A percentile compares a stretch with the other conserved stretches of the same genome.
Evolutionary conservation across 2,113 vertebrate genomes (phyloP).

Genomic region (Ursus arctos): DNA sequence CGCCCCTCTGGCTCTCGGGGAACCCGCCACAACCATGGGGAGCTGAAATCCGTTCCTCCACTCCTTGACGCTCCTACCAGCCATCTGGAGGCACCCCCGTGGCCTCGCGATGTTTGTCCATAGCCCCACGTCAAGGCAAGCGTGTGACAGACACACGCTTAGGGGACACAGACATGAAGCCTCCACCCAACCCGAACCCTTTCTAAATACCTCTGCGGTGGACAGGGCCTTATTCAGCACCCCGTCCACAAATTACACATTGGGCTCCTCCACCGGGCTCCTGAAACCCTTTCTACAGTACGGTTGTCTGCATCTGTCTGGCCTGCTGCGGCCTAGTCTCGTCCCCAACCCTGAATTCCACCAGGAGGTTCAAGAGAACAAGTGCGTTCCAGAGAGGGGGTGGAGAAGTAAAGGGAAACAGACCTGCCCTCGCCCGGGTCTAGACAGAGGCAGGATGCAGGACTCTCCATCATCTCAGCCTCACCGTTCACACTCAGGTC

Average conservation of each 20-base stretch:
- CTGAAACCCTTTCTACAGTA: neutral
- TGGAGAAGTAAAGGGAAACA: neutral
- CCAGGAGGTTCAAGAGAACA: neutral
- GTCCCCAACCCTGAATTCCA: neutral
- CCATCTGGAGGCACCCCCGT: neutral
- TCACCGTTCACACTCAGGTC: neutral
- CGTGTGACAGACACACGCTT: neutral
- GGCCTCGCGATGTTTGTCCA: neutral
- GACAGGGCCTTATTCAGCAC: neutral
- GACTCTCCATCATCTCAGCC: neutral
- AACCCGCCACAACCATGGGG: neutral
- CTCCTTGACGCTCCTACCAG: neutral
- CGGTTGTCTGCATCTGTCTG: neutral
- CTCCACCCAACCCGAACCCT: neutral
- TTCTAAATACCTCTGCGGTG: neutral
- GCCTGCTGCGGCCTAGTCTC: slow-evolving; percentile 17
- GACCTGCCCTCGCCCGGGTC: neutral
- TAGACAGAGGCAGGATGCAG: neutral
- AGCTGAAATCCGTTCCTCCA: neutral
- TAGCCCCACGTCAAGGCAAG: neutral
- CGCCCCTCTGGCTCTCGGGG: neutral
- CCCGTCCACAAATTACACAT: neutral
- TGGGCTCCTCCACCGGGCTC: neutral
- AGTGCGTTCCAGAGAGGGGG: neutral
- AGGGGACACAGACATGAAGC: neutral